Evolutionary conservation across 2,797 vertebrate species (phyloP).

Genomic region (Melanotaenia pygmaea): DNA sequence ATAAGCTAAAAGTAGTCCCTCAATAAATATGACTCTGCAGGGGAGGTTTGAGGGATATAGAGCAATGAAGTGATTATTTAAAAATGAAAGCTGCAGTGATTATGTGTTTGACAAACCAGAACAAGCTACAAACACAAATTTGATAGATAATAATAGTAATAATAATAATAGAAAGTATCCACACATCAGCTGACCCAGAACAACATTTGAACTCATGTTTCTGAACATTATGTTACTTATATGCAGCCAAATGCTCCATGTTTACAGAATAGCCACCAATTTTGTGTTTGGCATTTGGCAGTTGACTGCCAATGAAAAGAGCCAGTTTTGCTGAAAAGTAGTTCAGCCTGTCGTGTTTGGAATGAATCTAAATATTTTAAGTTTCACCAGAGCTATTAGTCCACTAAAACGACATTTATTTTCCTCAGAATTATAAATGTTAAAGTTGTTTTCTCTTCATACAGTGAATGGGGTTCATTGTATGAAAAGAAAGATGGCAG

Average conservation of each 20-base stretch:
- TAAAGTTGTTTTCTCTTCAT: not conserved
- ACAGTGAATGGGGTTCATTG: not conserved
- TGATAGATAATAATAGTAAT: not conserved
- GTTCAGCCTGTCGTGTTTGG: not conserved
- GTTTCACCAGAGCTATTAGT: not conserved
- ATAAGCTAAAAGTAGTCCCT: conserved; percentile 11
- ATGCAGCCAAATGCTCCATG: not conserved
- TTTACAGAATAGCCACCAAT: not conserved
- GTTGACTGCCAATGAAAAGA: not conserved
- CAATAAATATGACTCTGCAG: conserved; percentile 1
- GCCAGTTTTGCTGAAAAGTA: not conserved
- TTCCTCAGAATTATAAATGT: not conserved
- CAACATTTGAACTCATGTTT: not conserved
- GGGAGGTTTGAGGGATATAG: not conserved
- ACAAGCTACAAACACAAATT: conserved; percentile 11
- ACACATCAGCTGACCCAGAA: not conserved
- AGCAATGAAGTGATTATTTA: conserved; percentile 1
- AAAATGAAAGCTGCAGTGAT: conserved; percentile 5
- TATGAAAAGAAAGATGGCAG: not conserved
- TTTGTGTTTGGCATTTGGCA: not conserved
- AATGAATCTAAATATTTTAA: not conserved
- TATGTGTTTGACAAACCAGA: conserved; percentile 2
- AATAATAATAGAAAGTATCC: not conserved
- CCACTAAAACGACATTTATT: not conserved
- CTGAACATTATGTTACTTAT: not conserved